phyloP scores from a whole-genome alignment of 2,888 invertebrate species.

The Zaprionus lineosus region DNA sequence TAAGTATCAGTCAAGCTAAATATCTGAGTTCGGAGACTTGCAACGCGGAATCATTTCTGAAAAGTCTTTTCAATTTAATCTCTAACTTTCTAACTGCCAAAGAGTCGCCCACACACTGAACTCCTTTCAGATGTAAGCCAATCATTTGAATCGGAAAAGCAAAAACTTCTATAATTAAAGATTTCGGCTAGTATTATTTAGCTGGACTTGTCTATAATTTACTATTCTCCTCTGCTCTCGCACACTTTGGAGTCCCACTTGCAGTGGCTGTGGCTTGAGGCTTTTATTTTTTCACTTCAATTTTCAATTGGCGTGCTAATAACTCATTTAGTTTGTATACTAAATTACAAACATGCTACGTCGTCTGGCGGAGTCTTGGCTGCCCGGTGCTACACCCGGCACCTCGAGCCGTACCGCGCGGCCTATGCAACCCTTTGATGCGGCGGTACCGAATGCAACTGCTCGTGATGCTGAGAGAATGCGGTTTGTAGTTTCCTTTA shows the following conservation, averaged over 20 bases:
- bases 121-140: too few relatives aligned
- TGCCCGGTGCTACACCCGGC: too few relatives aligned
- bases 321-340: slow-evolving; percentile 80
- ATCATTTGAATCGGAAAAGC: too few relatives aligned
- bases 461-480: slow-evolving; percentile 69
- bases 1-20: too few relatives aligned
- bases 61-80: too few relatives aligned
- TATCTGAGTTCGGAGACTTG: too few relatives aligned
- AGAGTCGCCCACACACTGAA: too few relatives aligned
- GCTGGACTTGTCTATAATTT: not conserved
- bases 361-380: too few relatives aligned
- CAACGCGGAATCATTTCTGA: too few relatives aligned
- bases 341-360: slow-evolving; percentile 60
- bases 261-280: too few relatives aligned
- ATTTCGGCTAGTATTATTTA: slow-evolving; percentile 9
- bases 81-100: too few relatives aligned
- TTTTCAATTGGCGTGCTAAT: slow-evolving; percentile 81
- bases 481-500: slow-evolving; percentile 25
- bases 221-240: not conserved
- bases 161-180: slow-evolving; percentile 1
- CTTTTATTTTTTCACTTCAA: slow-evolving; percentile 47
- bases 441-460: slow-evolving; percentile 6
- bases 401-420: not conserved
- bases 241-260: too few relatives aligned
- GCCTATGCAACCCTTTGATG: not conserved